Evolutionary conservation across 2,888 invertebrate species (phyloP), one percentile per base, ranked within the genome.

Genomic region (Euplagia quadripunctaria): DNA sequence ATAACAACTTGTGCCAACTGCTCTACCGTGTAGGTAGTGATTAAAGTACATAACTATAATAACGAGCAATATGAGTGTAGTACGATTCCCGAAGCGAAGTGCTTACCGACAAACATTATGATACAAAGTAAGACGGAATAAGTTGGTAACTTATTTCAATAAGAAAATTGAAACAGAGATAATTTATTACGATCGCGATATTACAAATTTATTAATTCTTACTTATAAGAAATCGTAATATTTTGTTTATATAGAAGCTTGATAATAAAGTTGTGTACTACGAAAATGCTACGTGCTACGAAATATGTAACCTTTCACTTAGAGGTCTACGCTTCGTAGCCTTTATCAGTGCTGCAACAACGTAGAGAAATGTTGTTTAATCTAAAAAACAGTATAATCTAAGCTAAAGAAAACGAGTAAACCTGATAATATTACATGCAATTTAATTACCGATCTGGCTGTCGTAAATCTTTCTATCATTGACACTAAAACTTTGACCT

Each of bases 301-400:
- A 69, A 69, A 79, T 70, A 75, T 68, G 61, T 73, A 72, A 63
- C 75, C 78, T 80, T 72, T 70, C 68, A 74, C 78, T 84, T 84
- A 70, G 8, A 52, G 70, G 64, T 76, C 80, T 84, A 80, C 82
- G 76, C 58, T n/a, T 69, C 74, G 81, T 81, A 81, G 81, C 81
- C 31, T 8, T 31, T 71, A 9, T 74, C 64, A 63, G 20, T 12
- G 31, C 7, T 31, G 20, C 31, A 14, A 5, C 31, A 20, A 31
- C 31, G n/a, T 20, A 20, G 20, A 20, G 12, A 61, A 12, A 1
- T 58, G 4, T 58, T 58, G 6, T 61, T 61, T 61, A 14, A 14
- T 61, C 12, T 61, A 12, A 4, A 61, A 7, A 61, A 31, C 6
- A 31, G 31, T 61, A 31, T 1, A 12, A 14, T 61, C 0, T 20